A percentile compares a stretch with the other conserved stretches of the same genome.
Evolutionary conservation across 2,797 vertebrate species (phyloP).

Genomic region (Acomys russatus): DNA sequence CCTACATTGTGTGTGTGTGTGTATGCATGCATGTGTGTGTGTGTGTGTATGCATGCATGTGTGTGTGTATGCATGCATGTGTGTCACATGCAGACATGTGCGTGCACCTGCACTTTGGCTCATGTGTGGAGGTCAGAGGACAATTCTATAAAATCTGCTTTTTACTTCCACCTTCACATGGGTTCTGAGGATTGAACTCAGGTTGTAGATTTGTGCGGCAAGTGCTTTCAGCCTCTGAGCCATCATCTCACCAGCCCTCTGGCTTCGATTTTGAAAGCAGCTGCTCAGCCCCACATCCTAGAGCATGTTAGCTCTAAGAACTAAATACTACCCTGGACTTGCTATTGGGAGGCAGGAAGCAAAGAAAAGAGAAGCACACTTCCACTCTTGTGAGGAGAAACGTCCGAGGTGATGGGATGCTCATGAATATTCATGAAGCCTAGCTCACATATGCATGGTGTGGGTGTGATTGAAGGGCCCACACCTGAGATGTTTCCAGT

Average conservation of each 20-base stretch:
- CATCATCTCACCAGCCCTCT: neutral
- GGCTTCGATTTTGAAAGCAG: neutral
- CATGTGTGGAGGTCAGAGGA: neutral
- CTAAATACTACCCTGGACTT: constrained; percentile 8
- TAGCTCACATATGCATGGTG: neutral
- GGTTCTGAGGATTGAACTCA: neutral
- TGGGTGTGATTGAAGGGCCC: neutral
- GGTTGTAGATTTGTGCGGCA: neutral
- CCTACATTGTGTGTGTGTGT: no score
- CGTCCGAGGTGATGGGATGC: neutral
- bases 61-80: neutral
- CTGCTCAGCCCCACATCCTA: neutral
- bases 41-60: neutral
- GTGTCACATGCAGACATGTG: no score
- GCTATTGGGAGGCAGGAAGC: neutral
- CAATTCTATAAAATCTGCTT: neutral
- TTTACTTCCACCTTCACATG: neutral
- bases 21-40: neutral
- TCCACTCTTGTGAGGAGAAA: neutral
- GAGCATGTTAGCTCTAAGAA: neutral
- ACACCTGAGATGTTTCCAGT: neutral
- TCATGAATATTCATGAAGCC: neutral
- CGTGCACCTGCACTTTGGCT: neutral
- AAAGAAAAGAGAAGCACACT: neutral
- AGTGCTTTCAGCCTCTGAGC: neutral